Percentiles rank a stretch among this genome's conserved stretches.
Conservation (phyloP, 2,113 vertebrate species). For the Chloropsis cyanopogon region DNA sequence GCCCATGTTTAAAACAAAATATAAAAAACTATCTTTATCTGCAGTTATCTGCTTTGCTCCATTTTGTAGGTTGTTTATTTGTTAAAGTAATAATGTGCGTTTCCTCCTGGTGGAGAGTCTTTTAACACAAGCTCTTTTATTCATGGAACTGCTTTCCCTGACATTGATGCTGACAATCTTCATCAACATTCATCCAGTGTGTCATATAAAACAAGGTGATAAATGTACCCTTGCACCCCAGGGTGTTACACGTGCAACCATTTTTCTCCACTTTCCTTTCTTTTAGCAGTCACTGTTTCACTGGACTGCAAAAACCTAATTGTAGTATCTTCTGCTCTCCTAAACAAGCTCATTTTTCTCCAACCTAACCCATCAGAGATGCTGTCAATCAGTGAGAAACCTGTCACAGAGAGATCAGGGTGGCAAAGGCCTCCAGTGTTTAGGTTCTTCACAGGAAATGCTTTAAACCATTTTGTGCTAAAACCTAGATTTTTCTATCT, state of each 20-base stretch:
- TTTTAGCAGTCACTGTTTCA: background rate
- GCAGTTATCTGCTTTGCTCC: background rate
- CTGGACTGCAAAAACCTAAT: slow-evolving; percentile 45
- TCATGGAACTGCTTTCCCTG: slow-evolving; percentile 2
- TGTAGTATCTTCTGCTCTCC: slow-evolving; percentile 52
- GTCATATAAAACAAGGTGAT: slow-evolving; percentile 44
- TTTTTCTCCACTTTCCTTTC: slow-evolving; percentile 22
- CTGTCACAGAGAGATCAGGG: background rate
- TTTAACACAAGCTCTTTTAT: background rate
- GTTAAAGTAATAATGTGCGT: background rate
- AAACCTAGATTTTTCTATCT: background rate
- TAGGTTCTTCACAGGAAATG: background rate
- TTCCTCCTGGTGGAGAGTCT: background rate
- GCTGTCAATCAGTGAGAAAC: slow-evolving; percentile 43
- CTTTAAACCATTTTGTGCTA: background rate
- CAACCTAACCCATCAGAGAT: slow-evolving; percentile 37
- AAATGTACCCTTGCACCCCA: slow-evolving; percentile 20
- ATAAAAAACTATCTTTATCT: background rate
- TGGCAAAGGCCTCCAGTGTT: background rate
- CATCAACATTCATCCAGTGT: slow-evolving; percentile 21
- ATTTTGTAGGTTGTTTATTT: background rate
- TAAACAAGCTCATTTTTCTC: slow-evolving; percentile 67
- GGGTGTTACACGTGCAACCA: background rate
- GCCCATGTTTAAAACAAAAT: background rate
- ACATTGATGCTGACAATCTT: slow-evolving; percentile 3